Evolutionary conservation across 2,113 vertebrate genomes (phyloP).

Genomic region (Nannospalax galili): DNA sequence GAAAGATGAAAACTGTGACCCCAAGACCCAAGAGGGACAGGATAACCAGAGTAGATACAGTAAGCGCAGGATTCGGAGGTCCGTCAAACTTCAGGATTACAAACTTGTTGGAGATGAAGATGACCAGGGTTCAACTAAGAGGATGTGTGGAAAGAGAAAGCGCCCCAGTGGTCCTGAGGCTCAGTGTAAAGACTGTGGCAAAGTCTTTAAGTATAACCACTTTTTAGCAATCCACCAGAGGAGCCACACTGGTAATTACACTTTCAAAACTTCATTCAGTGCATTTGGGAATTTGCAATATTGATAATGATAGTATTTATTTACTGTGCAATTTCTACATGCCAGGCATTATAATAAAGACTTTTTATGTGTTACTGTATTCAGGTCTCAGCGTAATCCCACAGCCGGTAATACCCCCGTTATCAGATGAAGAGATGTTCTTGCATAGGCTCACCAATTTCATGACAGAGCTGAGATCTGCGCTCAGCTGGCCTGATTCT

Average conservation of each 20-base stretch:
- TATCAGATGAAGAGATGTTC: background rate
- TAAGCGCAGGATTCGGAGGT: conserved; percentile 91
- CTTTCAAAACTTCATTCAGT: background rate
- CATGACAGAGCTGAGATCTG: background rate
- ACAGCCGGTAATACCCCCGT: background rate
- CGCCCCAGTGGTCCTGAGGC: conserved; percentile 88
- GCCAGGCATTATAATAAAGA: background rate
- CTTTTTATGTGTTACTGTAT: background rate
- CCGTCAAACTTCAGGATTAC: conserved; percentile 92
- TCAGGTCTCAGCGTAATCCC: background rate
- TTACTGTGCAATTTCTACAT: background rate
- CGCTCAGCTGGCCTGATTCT: background rate
- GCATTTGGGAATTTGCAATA: background rate
- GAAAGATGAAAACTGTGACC: conserved; percentile 87
- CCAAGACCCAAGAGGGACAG: conserved; percentile 77
- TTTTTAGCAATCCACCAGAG: conserved; percentile 95
- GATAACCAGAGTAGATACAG: conserved; percentile 87
- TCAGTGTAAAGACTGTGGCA: conserved; percentile 94
- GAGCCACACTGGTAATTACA: conserved; percentile 93
- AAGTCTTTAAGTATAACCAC: conserved; percentile 95
- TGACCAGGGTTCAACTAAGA: conserved; percentile 85
- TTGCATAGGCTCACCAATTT: background rate
- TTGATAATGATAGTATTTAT: background rate
- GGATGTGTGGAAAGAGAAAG: conserved; percentile 88
- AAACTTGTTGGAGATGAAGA: conserved; percentile 88